Percentiles rank a stretch among this genome's conserved stretches.
Evolutionary conservation across 2,113 vertebrate genomes (phyloP).

Genomic region (Microtus richardsoni): DNA sequence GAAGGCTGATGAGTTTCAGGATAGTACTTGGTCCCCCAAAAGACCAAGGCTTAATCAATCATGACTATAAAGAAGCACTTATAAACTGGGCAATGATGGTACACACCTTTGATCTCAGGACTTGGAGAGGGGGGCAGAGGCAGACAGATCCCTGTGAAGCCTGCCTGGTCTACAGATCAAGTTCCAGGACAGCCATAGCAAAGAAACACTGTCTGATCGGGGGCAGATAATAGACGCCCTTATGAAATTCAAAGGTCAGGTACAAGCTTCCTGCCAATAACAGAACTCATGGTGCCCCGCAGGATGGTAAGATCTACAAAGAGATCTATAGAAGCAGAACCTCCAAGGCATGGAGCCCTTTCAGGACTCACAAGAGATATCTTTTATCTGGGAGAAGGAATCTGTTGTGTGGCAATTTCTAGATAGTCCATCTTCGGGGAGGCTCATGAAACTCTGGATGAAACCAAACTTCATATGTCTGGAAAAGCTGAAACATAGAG

Average conservation of each 20-base stretch:
- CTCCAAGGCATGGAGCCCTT: background rate
- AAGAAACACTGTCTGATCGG: too few relatives aligned
- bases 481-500: background rate
- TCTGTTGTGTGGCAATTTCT: background rate
- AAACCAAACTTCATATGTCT: background rate
- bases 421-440: background rate
- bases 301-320: background rate
- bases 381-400: too few relatives aligned
- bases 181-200: too few relatives aligned
- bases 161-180: too few relatives aligned
- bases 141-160: background rate
- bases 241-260: background rate
- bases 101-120: background rate
- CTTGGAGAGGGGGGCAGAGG: background rate
- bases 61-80: background rate
- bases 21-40: background rate
- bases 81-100: background rate
- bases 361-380: background rate
- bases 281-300: background rate
- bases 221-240: too few relatives aligned
- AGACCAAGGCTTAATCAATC: background rate
- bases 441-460: background rate
- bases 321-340: background rate
- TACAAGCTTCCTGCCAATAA: background rate
- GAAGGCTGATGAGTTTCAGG: background rate